A percentile compares a stretch with the other conserved stretches of the same genome.
These are phyloP conservation scores for Magallana nippona DNA, from an alignment of 2,888 invertebrate genomes.

Conservation along the genomic window DNA sequence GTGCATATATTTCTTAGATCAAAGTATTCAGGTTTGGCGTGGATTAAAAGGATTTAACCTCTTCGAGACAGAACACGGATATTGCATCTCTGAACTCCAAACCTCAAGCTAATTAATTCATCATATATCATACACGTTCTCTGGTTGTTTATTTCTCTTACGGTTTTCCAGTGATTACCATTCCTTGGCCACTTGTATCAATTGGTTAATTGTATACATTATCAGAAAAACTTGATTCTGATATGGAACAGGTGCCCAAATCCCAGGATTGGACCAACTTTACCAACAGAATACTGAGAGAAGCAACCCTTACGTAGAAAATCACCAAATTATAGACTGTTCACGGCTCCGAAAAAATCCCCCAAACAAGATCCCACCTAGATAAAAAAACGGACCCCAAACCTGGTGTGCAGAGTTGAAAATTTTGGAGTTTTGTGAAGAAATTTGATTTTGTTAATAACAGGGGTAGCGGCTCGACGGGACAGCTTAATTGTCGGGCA, in stretches of 20 bases:
- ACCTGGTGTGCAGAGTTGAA: not conserved
- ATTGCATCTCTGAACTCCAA: not conserved
- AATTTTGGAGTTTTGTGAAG: slow-evolving; percentile 21
- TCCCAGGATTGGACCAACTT: not conserved
- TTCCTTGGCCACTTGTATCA: slow-evolving; percentile 6
- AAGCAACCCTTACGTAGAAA: not conserved
- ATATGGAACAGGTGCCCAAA: slow-evolving; percentile 36
- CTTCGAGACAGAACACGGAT: slow-evolving; percentile 16
- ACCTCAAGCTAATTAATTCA: slow-evolving; percentile 24
- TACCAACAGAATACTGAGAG: not conserved
- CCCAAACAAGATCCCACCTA: not conserved
- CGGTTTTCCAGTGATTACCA: not conserved
- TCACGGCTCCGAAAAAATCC: slow-evolving; percentile 22
- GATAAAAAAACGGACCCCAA: slow-evolving; percentile 22
- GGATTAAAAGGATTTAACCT: slow-evolving; percentile 19
- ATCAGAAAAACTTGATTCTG: slow-evolving; percentile 33
- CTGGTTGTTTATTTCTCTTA: slow-evolving; percentile 16
- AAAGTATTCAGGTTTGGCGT: not conserved
- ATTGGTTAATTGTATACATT: slow-evolving; percentile 43
- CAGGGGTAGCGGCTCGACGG: slow-evolving; percentile 23
- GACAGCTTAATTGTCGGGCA: slow-evolving; percentile 39
- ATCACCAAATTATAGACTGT: slow-evolving; percentile 43
- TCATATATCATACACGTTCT: slow-evolving; percentile 16
- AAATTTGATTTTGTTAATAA: slow-evolving; percentile 45
- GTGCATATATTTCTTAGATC: slow-evolving; percentile 28